Evolutionary conservation across 1,140 invertebrate species (phyloP), one percentile per base, ranked within the genome.

Genomic region (Homarus americanus): DNA sequence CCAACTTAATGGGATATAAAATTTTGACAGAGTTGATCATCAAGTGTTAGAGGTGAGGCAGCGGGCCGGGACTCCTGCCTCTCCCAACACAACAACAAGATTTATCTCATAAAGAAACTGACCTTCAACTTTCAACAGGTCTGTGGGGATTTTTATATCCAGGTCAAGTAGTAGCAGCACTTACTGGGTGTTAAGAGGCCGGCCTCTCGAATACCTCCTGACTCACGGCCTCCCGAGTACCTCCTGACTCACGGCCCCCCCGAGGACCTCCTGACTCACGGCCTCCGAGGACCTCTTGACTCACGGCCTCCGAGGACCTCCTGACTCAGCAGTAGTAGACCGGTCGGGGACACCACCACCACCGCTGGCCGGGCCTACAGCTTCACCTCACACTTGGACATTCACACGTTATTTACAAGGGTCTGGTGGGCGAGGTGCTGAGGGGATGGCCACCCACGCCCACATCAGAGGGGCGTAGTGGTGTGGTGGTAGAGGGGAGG

Each of bases 401-500:
- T 83, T 83, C 82, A 83, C 58, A 83, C 82, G 20, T 34, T 83
- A 83, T 83, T 69, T 83, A 83, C 82, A 83, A 79, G 83, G 83
- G 66, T 41, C 15, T 32, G 83, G 86, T 82, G 63, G 76, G 58
- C 79, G 69, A 83, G 34, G 69, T 90, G 36, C 41, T 83, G 78
- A 83, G 80, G 80, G 72, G 15, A 49, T 53, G 86, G 76, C 41
- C 85, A 38, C 75, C 85, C 85, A 38, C 76, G 85, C 49, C 79
- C 79, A 76, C 80, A 90, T 90, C 87, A 90, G 87, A 90, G 87
- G 28, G 87, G 73, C 69, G 87, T 90, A 79, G 87, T 89, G 87
- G 87, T 90, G 72, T 83, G 80, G 87, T 90, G 87, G 80, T 90
- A 84, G 78, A 87, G 90, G 36, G 92, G 91, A 5, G 83, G 91